Evolutionary conservation across 1,140 invertebrate species (phyloP).

Genomic region (Hormaphis cornu): DNA sequence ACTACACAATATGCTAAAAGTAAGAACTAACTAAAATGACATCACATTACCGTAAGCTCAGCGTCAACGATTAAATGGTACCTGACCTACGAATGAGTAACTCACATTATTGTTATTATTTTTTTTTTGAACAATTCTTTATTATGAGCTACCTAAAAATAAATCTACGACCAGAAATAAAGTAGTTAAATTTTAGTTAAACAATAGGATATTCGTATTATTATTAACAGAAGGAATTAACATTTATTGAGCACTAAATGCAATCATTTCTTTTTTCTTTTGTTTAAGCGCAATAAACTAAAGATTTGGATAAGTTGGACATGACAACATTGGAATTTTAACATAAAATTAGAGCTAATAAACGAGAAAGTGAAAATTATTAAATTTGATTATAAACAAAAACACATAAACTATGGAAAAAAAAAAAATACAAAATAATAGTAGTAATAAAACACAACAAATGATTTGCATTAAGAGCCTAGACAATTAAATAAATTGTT

Average conservation of each 20-base stretch:
- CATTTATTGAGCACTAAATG: slow-evolving; percentile 29
- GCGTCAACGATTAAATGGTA: too few relatives aligned
- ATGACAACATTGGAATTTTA: neutral
- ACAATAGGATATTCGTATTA: slow-evolving; percentile 13
- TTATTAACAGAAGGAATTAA: slow-evolving; percentile 25
- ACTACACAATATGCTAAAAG: too few relatives aligned
- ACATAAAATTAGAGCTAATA: slow-evolving; percentile 7
- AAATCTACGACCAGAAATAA: slow-evolving; percentile 31
- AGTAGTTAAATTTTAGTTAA: slow-evolving; percentile 30
- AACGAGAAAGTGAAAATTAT: neutral
- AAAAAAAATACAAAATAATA: slow-evolving; percentile 5
- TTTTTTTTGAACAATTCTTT: slow-evolving; percentile 5
- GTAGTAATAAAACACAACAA: slow-evolving; percentile 12
- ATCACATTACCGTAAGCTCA: too few relatives aligned
- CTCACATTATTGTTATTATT: neutral
- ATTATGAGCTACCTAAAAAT: slow-evolving; percentile 20
- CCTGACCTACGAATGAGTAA: slow-evolving; percentile 25
- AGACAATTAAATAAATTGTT: neutral
- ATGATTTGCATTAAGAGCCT: slow-evolving; percentile 19
- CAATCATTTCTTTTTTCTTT: slow-evolving; percentile 14
- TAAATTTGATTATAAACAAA: slow-evolving; percentile 17
- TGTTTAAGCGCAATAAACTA: slow-evolving; percentile 19
- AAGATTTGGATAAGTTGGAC: slow-evolving; percentile 11
- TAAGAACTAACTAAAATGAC: too few relatives aligned
- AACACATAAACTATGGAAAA: slow-evolving; percentile 19